Base-by-base conservation (phyloP, 2,797 vertebrate genomes). In the Chloroceryle amazona region DNA sequence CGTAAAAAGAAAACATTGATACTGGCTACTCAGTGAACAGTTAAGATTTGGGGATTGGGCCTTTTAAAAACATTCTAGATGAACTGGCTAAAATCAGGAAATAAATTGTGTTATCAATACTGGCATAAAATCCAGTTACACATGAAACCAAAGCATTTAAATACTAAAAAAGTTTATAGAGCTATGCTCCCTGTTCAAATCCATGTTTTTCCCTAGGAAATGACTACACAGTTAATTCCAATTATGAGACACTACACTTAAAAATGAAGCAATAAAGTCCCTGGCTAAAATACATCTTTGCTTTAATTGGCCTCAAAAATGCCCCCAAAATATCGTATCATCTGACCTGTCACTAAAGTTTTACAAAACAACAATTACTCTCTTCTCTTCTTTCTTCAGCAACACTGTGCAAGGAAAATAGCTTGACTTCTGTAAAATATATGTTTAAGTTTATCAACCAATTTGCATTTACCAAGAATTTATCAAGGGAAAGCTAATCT, bases 1-100 rank as follows among this genome's bases (percentile, higher is more conserved):
- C 23, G 92, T 57, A 73, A 96, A 97, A 11, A 93, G 81, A 95
- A 96, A 96, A 74, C 75, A 90, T 28, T 58, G 21, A 23, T 52
- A 54, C 35, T 52, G 76, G n/a, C 20, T 46, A 29, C 19, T 55
- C 31, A 41, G 33, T 47, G 46, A 95, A 72, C 13, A 67, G n/a
- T 12, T 13, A 79, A 79, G 62, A 52, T 75, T 52, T 70, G 14
- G 7, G 17, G 31, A 31, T 51, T 23, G 63, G 16, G 29, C 28
- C 35, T 93, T 90, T 86, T 74, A 7, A 26, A 72, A 67, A 78
- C 46, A 35, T n/a, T 82, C 28, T 41, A 10, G 44, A 70, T 0
- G 0, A 76, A 82, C 31, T 44, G 28, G 19, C 21, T 70, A 66
- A 81, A 81, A 58, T 55, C 31, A 75, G 31, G 61, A 88, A 67